phyloP scores from a whole-genome alignment of 2,797 vertebrate genomes.

The Chromis chromis region DNA sequence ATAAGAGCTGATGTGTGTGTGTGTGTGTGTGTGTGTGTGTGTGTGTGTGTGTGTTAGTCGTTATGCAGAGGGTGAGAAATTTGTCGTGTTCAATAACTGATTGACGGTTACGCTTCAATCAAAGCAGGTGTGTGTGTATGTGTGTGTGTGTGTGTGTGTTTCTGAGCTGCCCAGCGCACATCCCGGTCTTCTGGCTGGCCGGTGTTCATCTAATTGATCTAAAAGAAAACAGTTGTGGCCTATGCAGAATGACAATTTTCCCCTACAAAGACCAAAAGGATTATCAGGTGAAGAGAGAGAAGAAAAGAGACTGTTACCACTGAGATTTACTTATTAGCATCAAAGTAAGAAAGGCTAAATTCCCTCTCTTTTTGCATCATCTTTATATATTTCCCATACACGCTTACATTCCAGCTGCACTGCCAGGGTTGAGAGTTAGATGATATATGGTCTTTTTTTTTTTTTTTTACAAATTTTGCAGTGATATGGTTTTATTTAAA shows the following conservation, averaged over 20 bases:
- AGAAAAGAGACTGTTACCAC: neutral
- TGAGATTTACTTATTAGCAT: conserved; percentile 19
- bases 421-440: conserved; percentile 6
- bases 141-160: conserved; percentile 19
- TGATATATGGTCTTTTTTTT: neutral
- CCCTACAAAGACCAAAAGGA: conserved; percentile 16
- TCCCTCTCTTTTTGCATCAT: conserved; percentile 10
- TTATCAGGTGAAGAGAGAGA: conserved; percentile 11
- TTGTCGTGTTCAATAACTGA: conserved; percentile 68
- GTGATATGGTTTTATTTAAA: neutral
- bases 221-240: conserved; percentile 41
- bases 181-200: conserved; percentile 47
- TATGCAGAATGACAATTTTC: conserved; percentile 44
- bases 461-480: neutral
- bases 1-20: conserved; percentile 41
- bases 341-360: neutral
- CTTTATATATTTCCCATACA: conserved; percentile 7
- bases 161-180: conserved; percentile 27
- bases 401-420: conserved; percentile 1
- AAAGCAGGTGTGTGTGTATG: conserved; percentile 13
- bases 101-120: conserved; percentile 69
- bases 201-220: conserved; percentile 52
- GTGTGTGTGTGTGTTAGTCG: conserved; percentile 12
- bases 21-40: neutral
- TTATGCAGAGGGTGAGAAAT: conserved; percentile 49